phyloP scores from a whole-genome alignment of 2,113 vertebrate genomes.

The Misgurnus anguillicaudatus region DNA sequence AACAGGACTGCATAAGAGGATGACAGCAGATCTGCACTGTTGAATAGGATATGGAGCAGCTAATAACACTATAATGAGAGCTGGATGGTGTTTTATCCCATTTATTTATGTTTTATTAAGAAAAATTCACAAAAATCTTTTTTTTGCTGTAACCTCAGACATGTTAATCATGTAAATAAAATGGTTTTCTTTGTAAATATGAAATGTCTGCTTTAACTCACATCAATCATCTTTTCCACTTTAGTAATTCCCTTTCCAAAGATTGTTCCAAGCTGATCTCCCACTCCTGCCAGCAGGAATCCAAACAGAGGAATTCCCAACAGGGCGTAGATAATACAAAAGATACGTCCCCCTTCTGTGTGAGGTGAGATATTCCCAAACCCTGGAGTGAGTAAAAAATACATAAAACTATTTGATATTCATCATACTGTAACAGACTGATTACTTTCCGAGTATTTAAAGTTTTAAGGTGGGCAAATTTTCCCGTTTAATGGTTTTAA shows the following conservation, averaged over 20 bases:
- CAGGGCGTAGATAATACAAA: conserved; percentile 98
- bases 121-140: no score
- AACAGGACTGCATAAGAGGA: no score
- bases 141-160: no score
- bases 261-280: conserved; percentile 96
- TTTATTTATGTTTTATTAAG: no score
- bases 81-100: no score
- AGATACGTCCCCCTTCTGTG: conserved; percentile 95
- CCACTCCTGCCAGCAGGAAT: conserved; percentile 95
- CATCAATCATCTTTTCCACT: conserved; percentile 97
- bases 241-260: conserved; percentile 96
- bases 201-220: conserved; percentile 70
- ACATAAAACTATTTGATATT: no score
- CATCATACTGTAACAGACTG: background rate
- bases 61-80: no score
- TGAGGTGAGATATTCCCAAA: conserved; percentile 98
- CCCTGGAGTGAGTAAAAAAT: conserved; percentile 70
- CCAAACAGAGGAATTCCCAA: conserved; percentile 97
- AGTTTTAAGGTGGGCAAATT: background rate
- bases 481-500: no score
- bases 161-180: background rate
- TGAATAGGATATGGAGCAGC: no score
- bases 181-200: background rate
- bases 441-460: background rate
- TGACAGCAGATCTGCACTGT: no score